Conservation (phyloP, 2,888 invertebrate species). For the Notodonta dromedarius region DNA sequence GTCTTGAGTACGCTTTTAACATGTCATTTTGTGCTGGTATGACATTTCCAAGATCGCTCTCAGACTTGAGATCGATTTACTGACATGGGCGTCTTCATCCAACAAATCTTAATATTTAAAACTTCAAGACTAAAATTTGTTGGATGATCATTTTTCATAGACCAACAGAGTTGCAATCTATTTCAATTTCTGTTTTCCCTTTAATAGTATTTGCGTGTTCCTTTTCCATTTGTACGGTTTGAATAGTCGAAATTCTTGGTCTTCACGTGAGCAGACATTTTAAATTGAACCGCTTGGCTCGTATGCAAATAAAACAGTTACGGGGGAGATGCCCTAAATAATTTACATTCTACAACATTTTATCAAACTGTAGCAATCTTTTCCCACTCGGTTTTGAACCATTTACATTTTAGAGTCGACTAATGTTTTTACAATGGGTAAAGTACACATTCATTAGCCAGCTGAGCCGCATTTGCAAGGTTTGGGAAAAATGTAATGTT, state of each 20-base stretch:
- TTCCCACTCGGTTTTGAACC: background rate
- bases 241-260: conserved; percentile 47
- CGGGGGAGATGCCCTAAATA: conserved; percentile 8
- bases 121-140: too few species aligned
- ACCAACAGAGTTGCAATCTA: too few species aligned
- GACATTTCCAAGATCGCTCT: too few species aligned
- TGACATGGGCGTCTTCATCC: too few species aligned
- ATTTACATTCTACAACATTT: conserved; percentile 7
- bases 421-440: conserved; percentile 8
- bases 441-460: background rate
- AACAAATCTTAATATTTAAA: too few species aligned
- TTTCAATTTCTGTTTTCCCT: too few species aligned
- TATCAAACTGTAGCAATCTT: conserved; percentile 2
- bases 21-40: too few species aligned
- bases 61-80: too few species aligned
- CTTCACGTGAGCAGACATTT: conserved; percentile 42
- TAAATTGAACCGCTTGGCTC: conserved; percentile 53
- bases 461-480: background rate
- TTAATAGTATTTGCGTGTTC: conserved; percentile 20
- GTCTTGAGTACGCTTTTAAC: too few species aligned
- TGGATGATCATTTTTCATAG: too few species aligned
- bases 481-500: background rate
- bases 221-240: conserved; percentile 33
- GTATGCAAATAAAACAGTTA: conserved; percentile 16
- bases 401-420: conserved; percentile 1